Percentiles rank a stretch among this genome's conserved stretches.
phyloP scores from a whole-genome alignment of 2,888 invertebrate genomes.

The Megamerina dolium region DNA sequence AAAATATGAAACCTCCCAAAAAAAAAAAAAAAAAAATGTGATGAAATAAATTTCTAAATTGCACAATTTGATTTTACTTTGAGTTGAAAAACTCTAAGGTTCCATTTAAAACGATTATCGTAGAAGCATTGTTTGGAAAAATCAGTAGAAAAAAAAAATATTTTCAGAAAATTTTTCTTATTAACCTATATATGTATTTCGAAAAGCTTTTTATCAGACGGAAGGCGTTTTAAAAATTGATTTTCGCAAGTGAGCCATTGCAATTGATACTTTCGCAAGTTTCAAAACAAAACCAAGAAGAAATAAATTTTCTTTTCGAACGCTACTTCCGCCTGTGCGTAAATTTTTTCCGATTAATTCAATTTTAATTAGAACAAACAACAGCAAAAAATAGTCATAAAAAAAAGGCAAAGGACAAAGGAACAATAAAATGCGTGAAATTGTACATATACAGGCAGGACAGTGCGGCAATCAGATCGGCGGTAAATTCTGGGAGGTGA shows the following conservation, averaged over 20 bases:
- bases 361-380: neutral
- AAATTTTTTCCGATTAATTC: slow-evolving; percentile 2
- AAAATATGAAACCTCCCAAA: too few species aligned
- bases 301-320: slow-evolving; percentile 1
- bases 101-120: neutral
- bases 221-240: slow-evolving; percentile 13
- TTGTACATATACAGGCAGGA: slow-evolving; percentile 91
- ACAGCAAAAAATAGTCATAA: neutral
- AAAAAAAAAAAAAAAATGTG: too few species aligned
- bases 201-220: slow-evolving; percentile 19
- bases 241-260: slow-evolving; percentile 7
- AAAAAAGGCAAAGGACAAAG: neutral
- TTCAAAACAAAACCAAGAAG: too few species aligned
- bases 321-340: neutral
- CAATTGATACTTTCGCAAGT: slow-evolving; percentile 8
- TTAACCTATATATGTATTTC: slow-evolving; percentile 17
- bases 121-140: slow-evolving; percentile 9
- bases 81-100: slow-evolving; percentile 2
- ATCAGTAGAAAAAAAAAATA: slow-evolving; percentile 6
- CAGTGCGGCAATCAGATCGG: slow-evolving; percentile 97
- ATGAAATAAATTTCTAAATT: too few species aligned
- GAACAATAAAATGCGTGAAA: slow-evolving; percentile 78
- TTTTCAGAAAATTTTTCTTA: slow-evolving; percentile 17
- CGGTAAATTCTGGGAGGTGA: slow-evolving; percentile 95
- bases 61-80: slow-evolving; percentile 11